Percentiles rank a stretch among this genome's conserved stretches.
Evolutionary conservation across 2,113 vertebrate species (phyloP).

Genomic region (Protomyctophum bolini): DNA sequence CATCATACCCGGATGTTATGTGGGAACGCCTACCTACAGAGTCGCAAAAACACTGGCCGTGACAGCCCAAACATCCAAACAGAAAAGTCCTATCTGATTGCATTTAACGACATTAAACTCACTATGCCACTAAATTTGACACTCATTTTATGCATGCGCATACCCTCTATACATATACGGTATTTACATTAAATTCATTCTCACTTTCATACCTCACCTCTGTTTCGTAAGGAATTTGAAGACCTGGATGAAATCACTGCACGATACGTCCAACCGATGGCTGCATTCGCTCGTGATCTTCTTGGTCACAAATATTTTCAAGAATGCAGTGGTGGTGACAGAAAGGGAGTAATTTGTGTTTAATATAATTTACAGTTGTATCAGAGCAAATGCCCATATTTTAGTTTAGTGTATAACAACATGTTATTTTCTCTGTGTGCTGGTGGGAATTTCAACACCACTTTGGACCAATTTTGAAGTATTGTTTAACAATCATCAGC

Average conservation of each 20-base stretch:
- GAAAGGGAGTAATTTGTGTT: conserved; percentile 81
- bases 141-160: background rate
- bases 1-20: too few relatives aligned
- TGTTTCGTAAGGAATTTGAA: conserved; percentile 89
- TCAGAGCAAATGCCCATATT: background rate
- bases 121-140: too few relatives aligned
- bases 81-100: too few relatives aligned
- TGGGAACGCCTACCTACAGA: too few relatives aligned
- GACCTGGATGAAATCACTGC: conserved; percentile 98
- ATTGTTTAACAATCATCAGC: conserved; percentile 5
- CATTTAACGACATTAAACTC: too few relatives aligned
- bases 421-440: background rate
- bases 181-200: too few relatives aligned
- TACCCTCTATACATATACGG: background rate
- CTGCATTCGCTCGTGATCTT: conserved; percentile 94
- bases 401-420: background rate
- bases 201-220: background rate
- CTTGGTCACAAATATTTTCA: conserved; percentile 97
- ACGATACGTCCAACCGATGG: conserved; percentile 97
- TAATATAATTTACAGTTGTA: background rate
- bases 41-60: too few relatives aligned
- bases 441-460: background rate
- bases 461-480: background rate
- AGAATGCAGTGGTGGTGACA: conserved; percentile 88
- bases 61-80: too few relatives aligned